Evolutionary conservation across 2,797 vertebrate species (phyloP), one percentile per base, ranked within the genome.

Genomic region (Hylomyscus alleni): DNA sequence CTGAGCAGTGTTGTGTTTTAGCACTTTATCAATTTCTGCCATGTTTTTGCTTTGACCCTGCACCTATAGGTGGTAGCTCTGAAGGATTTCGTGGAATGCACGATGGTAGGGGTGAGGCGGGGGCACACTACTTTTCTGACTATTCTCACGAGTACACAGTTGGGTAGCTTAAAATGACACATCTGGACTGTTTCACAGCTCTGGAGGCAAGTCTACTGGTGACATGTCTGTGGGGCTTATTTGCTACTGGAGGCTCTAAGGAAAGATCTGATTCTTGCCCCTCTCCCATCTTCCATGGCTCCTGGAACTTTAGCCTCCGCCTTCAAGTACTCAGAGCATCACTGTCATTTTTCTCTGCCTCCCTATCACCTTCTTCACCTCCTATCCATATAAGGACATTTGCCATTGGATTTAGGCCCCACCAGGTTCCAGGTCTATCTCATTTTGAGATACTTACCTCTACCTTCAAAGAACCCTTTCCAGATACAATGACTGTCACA

Each of bases 11-110:
- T 62, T 22, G 6, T 34, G 77, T 95, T n/a, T 93, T 29, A 91
- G 90, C 62, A 83, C 54, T 80, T 95, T 58, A 40, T 24, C 34
- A 89, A 40, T 72, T 76, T 65, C 83, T 94, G 80, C 69, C 54
- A 84, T 56, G 40, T 34, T 72, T 40, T 65, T 65, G 15, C 73
- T 65, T 78, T 73, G 34, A 72, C 73, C 40, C 72, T 60, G 67
- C 20, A 65, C 44, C 73, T 96, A 65, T 52, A 62, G 56, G n/a
- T 65, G 76, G 6, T 34, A 58, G 80, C 26, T 89, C n/a, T 50
- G 50, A 77, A 82, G 50, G 10, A 69, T 52, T 62, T 37, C 67
- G 19, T 77, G 88, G 67, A 93, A 29, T 86, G 50, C 17, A 44
- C 24, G 73, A 20, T 17, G 60, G 31, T 34, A 13, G 4, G 11